Conservation (phyloP, 2,113 vertebrate genomes). For the Cyanocitta stelleri region DNA sequence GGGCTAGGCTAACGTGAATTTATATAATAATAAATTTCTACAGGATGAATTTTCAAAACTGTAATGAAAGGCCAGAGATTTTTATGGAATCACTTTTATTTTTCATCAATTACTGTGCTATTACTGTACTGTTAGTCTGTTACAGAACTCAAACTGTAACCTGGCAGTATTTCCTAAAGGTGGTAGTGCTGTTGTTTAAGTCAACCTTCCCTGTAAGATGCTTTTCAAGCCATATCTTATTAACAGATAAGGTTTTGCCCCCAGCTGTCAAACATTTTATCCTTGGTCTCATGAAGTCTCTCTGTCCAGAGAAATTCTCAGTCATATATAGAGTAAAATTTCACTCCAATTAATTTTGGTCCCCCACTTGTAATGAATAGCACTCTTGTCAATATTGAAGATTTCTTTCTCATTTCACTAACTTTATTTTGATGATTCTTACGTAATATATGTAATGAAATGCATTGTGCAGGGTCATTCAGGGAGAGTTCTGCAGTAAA, state of each 20-base stretch:
- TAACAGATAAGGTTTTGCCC: neutral
- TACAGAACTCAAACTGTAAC: neutral
- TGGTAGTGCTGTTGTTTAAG: neutral
- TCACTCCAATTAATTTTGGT: neutral
- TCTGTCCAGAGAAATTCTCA: neutral
- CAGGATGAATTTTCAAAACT: neutral
- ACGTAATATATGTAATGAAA: neutral
- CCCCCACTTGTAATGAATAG: neutral
- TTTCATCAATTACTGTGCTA: neutral
- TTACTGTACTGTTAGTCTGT: neutral
- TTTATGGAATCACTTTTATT: neutral
- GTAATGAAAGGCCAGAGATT: neutral
- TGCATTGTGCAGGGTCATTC: neutral
- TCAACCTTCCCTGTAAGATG: neutral
- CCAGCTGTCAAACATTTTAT: neutral
- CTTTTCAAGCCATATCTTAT: neutral
- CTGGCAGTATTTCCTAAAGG: neutral
- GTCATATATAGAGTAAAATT: neutral
- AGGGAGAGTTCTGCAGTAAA: neutral
- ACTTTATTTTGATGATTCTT: neutral
- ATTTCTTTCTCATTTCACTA: neutral
- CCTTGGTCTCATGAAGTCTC: neutral
- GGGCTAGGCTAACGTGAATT: neutral
- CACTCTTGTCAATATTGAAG: neutral
- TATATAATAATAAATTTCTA: neutral